phyloP scores from a whole-genome alignment of 2,113 vertebrate genomes.

The Leiothrix lutea region DNA sequence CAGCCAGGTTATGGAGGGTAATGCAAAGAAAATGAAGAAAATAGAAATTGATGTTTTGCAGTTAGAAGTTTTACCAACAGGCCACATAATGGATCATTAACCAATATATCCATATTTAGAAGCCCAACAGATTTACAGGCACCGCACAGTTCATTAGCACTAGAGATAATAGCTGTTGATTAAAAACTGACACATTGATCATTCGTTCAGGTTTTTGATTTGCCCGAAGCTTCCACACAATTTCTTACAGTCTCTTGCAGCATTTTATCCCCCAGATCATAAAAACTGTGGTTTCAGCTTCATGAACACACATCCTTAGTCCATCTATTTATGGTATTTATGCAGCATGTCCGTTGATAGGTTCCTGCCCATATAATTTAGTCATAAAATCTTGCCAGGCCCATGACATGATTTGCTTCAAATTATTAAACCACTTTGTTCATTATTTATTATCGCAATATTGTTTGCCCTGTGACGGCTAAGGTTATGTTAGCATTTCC shows the following conservation, averaged over 20 bases:
- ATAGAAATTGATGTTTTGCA: constrained; percentile 8
- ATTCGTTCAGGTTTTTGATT: constrained; percentile 54
- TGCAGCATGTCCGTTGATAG: background rate
- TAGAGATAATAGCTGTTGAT: constrained; percentile 75
- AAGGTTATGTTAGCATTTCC: constrained; percentile 57
- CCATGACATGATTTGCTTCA: constrained; percentile 23
- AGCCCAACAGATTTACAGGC: constrained; percentile 43
- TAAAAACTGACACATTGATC: constrained; percentile 59
- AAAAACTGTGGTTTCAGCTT: background rate
- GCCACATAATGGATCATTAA: constrained; percentile 67
- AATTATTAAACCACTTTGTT: constrained; percentile 49
- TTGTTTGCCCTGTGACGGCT: constrained; percentile 19
- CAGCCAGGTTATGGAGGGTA: background rate
- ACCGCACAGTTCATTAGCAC: constrained; percentile 33
- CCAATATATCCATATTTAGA: constrained; percentile 61
- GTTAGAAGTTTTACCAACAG: constrained; percentile 69
- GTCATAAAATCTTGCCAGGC: constrained; percentile 3
- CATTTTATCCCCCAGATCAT: background rate
- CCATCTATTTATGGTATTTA: constrained; percentile 37
- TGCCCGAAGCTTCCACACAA: background rate
- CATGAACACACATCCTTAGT: background rate
- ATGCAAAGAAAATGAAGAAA: background rate
- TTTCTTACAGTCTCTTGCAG: background rate
- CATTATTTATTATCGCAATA: constrained; percentile 51
- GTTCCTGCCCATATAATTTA: constrained; percentile 39